Evolutionary conservation across 2,113 vertebrate species (phyloP), one percentile per base, ranked within the genome.

Genomic region (Abramis brama): DNA sequence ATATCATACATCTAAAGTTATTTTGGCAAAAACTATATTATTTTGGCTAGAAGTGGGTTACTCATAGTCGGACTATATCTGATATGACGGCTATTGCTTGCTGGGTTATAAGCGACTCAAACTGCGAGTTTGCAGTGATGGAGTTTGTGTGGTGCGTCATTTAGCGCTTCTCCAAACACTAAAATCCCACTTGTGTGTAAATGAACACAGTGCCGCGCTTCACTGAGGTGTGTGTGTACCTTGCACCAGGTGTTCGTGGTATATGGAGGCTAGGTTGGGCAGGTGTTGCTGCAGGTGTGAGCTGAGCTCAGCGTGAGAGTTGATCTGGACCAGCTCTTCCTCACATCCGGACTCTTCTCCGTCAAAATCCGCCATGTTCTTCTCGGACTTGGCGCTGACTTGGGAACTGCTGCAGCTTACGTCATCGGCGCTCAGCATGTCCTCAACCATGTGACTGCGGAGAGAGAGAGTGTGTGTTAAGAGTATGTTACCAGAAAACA

Each of bases 321-420:
- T 99, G 86, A 99, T 99, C 91, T 99, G 97, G 45, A 98, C 98
- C 30, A 99, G 95, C 87, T 99, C 98, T 91, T 99, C 98, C 93
- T 99, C 98, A 73, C 98, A 99, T 86, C 98, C 98, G 23, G 98
- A 99, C 90, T 99, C 98, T 86, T 99, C 98, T 3, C 98, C 98
- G 84, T 99, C 98, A 86, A 99, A 99, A 93, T 99, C 98, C 11
- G 98, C 98, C 98, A 99, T 99, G 88, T 99, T 99, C 93, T 99
- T 99, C 94, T 99, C 98, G 0, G 98, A 99, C 93, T 99, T 99
- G 90, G 98, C 98, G 91, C 98, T 99, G 93, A 99, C 97, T 95
- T 99, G 98, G 33, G 98, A 99, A 92, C 98, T 99, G 93, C 98
- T 99, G 92, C 98, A 99, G 92, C 97, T 99, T 87, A 99, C 98